Percentiles rank a stretch among this genome's conserved stretches.
These are phyloP conservation scores for Monarcha castaneiventris DNA, from an alignment of 2,113 vertebrate genomes.

Conservation along the genomic window DNA sequence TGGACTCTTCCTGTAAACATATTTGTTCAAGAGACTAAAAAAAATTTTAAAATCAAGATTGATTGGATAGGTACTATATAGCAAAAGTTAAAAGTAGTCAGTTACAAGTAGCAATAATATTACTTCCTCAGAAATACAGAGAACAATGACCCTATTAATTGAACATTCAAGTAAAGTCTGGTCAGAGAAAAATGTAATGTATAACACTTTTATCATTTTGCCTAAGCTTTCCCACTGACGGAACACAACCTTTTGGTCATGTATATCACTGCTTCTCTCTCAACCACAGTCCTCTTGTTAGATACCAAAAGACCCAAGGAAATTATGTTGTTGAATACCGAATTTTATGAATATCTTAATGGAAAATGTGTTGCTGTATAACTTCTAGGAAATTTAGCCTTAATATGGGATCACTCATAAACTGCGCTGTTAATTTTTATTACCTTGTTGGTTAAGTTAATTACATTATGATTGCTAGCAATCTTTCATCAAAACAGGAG, in stretches of 20 bases:
- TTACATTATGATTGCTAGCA: neutral
- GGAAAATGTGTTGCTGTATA: neutral
- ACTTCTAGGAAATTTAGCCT: neutral
- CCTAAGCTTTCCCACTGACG: neutral
- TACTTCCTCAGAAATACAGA: neutral
- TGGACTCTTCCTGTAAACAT: neutral
- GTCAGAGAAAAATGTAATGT: neutral
- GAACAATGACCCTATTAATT: neutral
- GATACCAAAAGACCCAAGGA: neutral
- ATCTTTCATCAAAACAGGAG: slow-evolving; percentile 28
- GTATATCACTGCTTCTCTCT: neutral
- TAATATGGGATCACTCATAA: neutral
- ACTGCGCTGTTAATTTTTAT: slow-evolving; percentile 11
- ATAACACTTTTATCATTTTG: neutral
- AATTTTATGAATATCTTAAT: neutral
- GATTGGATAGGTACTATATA: neutral
- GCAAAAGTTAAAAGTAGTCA: neutral
- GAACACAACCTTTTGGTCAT: neutral
- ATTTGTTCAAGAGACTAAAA: neutral
- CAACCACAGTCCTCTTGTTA: neutral
- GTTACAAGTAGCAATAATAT: neutral
- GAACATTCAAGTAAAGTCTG: neutral
- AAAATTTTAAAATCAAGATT: neutral
- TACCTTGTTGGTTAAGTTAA: slow-evolving; percentile 15
- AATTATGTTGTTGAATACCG: neutral